Evolutionary conservation across 2,888 invertebrate species (phyloP).

Genomic region (Theristus sp.): DNA sequence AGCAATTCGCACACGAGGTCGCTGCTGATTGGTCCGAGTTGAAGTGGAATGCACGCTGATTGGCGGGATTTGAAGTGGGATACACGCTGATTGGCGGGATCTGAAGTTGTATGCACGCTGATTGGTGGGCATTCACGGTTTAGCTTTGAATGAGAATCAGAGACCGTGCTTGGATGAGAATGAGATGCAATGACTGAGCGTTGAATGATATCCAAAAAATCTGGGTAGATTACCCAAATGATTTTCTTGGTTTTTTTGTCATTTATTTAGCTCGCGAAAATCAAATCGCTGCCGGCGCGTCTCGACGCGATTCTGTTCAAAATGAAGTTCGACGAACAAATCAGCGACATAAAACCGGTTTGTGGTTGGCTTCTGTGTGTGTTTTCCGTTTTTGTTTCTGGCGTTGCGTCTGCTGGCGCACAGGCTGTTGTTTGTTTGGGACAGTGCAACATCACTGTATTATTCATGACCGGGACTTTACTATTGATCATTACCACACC

Average conservation of each 20-base stretch:
- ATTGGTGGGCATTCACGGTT: neutral
- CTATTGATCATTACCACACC: neutral
- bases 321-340: constrained; percentile 63
- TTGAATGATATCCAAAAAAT: too few species aligned
- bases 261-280: constrained; percentile 50
- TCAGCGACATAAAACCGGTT: constrained; percentile 67
- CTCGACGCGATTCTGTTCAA: constrained; percentile 74
- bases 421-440: neutral
- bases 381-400: too few species aligned
- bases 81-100: too few species aligned
- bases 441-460: neutral
- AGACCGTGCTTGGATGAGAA: neutral
- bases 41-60: too few species aligned
- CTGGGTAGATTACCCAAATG: too few species aligned
- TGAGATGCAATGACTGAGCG: too few species aligned
- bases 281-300: constrained; percentile 59
- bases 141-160: neutral
- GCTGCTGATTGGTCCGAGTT: too few species aligned
- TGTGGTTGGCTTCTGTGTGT: too few species aligned
- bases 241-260: neutral
- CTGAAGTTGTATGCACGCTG: neutral
- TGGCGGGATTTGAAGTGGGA: too few species aligned
- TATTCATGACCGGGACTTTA: neutral
- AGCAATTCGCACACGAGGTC: constrained; percentile 31
- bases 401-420: too few species aligned